These are phyloP conservation scores for Spea bombifrons DNA, from an alignment of 2,113 vertebrate genomes.

Conservation along the genomic window DNA sequence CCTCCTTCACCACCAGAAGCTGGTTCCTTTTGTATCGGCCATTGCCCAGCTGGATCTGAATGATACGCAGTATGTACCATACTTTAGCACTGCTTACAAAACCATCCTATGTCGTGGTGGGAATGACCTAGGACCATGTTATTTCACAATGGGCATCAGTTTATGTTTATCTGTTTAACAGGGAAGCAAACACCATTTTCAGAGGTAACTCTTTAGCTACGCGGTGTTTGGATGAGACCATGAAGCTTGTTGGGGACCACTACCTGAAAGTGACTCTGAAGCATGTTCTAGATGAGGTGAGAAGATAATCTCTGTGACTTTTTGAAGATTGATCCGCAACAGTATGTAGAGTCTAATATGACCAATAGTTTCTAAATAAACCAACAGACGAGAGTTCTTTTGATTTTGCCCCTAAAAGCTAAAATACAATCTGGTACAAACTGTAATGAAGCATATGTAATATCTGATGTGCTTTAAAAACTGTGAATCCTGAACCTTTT, in stretches of 20 bases:
- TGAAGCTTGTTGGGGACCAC: conserved; percentile 96
- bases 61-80: conserved; percentile 85
- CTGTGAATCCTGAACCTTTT: too few relatives aligned
- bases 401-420: not conserved
- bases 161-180: conserved; percentile 55
- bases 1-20: conserved; percentile 87
- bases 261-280: conserved; percentile 94
- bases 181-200: conserved; percentile 96
- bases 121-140: not conserved
- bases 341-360: too few relatives aligned
- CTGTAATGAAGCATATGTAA: not conserved
- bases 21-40: conserved; percentile 88
- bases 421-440: not conserved
- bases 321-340: too few relatives aligned
- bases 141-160: not conserved
- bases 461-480: too few relatives aligned
- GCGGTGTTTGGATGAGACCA: conserved; percentile 95
- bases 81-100: not conserved
- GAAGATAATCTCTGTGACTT: too few relatives aligned
- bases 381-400: too few relatives aligned
- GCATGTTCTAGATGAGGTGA: conserved; percentile 91
- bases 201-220: conserved; percentile 93
- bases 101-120: not conserved
- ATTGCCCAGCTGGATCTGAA: conserved; percentile 88
- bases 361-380: not conserved